Evolutionary conservation across 2,888 invertebrate genomes (phyloP), one percentile per base, ranked within the genome.

Genomic region (Lydus trimaculatus): DNA sequence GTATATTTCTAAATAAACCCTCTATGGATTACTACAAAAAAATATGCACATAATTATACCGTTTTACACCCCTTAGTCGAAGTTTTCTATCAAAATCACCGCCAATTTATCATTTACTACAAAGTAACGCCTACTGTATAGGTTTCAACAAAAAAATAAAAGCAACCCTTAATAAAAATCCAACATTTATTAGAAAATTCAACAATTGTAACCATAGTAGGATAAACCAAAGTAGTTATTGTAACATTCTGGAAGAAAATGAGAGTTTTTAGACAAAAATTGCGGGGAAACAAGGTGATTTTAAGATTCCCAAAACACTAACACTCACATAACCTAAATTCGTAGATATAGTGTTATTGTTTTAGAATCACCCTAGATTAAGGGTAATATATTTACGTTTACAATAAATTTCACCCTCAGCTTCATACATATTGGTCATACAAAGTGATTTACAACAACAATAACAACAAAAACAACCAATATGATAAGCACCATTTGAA

Each of bases 341-440:
- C n/a, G n/a, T n/a, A n/a, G n/a, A 39, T 33, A 39, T 4, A 39
- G 39, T 13, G 39, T 39, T 13, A 58, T 58, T 28, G 13, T 15
- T 3, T 28, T 15, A 36, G 11, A 61, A 62, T 31, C 8, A 67
- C 43, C 17, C 43, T 43, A 7, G 58, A 63, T 36, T n/a, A n/a
- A 15, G 31, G 43, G 39, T 11, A 67, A 58, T 56, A 48, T 48
- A 64, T 81, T 83, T 81, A 87, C 87, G 85, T 82, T 86, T 87
- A 77, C 88, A 88, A 76, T 86, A 87, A 73, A 88, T 87, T 76
- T 88, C 87, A 11, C 87, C 86, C 60, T 85, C 84, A 67, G 85
- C 85, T 72, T 87, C 87, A 67, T 84, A 85, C 64, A 86, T 85
- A 52, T 84, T 87, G 71, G 85, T 80, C 13, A 87, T 80, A 70